These are phyloP conservation scores for Porites cylindrica DNA, from an alignment of 92 coral and sea anemone genomes.

Conservation along the genomic window DNA sequence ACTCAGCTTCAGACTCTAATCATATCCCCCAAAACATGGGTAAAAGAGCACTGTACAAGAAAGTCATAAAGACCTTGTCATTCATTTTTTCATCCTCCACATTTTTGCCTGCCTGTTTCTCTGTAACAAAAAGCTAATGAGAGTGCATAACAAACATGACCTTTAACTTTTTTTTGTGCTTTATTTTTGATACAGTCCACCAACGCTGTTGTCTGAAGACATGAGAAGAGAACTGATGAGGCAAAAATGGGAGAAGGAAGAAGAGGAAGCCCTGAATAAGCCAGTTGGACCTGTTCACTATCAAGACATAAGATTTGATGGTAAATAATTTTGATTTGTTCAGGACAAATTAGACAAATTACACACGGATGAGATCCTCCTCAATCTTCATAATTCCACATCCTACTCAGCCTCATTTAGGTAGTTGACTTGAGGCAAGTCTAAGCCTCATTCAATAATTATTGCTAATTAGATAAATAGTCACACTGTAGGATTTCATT, in stretches of 20 bases:
- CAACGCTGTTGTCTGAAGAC: constrained; percentile 95
- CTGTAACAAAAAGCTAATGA: not conserved
- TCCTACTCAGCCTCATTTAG: too few species aligned
- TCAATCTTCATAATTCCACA: too few species aligned
- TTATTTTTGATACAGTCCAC: constrained; percentile 64
- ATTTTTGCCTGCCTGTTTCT: not conserved
- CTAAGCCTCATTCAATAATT: too few species aligned
- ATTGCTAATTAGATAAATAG: too few species aligned
- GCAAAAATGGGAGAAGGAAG: constrained; percentile 96
- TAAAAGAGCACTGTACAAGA: too few species aligned
- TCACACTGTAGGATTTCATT: too few species aligned
- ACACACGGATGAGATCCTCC: too few species aligned
- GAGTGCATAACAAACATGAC: too few species aligned
- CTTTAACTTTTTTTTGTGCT: not conserved
- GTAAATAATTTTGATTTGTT: constrained; percentile 35
- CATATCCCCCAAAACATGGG: too few species aligned
- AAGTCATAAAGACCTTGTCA: too few species aligned
- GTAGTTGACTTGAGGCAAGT: too few species aligned
- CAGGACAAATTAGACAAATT: not conserved
- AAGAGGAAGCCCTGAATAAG: constrained; percentile 82
- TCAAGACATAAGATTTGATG: constrained; percentile 92
- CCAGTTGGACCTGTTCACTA: constrained; percentile 98
- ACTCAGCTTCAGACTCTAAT: too few species aligned
- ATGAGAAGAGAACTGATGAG: constrained; percentile 95
- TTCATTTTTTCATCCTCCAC: not conserved